Percentiles rank a stretch among this genome's conserved stretches.
These are phyloP conservation scores for Sitta europaea DNA, from an alignment of 2,113 vertebrate genomes.

Conservation along the genomic window DNA sequence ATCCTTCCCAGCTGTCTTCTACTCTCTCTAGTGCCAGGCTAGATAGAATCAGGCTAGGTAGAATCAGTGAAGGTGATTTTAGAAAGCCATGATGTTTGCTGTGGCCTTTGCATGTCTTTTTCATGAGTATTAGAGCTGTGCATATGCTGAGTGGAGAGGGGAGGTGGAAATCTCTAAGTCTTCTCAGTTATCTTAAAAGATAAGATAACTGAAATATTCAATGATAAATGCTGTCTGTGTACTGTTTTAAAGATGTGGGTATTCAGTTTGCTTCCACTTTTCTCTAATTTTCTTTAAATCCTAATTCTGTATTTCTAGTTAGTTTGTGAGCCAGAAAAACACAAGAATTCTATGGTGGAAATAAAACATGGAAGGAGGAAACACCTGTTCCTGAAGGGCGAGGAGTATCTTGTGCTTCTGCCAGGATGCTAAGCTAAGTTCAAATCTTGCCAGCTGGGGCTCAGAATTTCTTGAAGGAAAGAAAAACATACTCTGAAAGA, in stretches of 20 bases:
- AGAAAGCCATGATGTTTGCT: background rate
- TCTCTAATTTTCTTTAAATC: background rate
- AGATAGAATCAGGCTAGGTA: background rate
- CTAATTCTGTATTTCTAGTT: background rate
- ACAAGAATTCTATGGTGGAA: background rate
- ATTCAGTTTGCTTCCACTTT: background rate
- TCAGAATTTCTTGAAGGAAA: background rate
- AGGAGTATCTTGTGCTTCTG: background rate
- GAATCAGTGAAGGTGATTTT: background rate
- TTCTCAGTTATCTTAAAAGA: background rate
- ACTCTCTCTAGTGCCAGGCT: background rate
- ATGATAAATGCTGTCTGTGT: background rate
- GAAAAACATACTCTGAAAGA: background rate
- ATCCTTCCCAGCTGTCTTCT: background rate
- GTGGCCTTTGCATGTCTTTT: background rate
- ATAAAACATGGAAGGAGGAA: background rate
- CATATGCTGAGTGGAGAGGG: background rate
- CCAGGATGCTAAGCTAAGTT: background rate
- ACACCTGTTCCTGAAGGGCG: background rate
- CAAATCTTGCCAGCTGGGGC: background rate
- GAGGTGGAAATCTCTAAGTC: background rate
- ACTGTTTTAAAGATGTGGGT: background rate
- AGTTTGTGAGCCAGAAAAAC: background rate
- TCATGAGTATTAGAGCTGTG: background rate
- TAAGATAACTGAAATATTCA: background rate